phyloP scores from a whole-genome alignment of 2,113 vertebrate species.

The Oreochromis spilurus region DNA sequence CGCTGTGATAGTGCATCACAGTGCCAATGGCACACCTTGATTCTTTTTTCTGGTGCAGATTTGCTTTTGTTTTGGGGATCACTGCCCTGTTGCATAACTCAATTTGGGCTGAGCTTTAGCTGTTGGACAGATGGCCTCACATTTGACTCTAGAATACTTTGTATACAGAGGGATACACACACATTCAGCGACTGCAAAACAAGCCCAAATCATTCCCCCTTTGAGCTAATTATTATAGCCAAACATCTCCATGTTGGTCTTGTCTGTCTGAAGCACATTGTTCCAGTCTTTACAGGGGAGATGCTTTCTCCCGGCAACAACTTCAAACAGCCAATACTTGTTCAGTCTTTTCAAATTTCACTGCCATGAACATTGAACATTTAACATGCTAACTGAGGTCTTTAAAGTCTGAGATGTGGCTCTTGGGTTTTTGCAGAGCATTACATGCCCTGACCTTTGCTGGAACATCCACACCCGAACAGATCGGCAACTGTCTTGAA shows the following conservation, averaged over 20 bases:
- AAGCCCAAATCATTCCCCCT: background rate
- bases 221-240: background rate
- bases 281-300: background rate
- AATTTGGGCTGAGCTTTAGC: background rate
- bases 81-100: background rate
- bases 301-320: background rate
- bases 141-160: background rate
- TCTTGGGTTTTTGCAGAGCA: background rate
- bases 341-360: background rate
- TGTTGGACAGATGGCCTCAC: background rate
- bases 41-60: background rate
- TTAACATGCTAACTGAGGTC: background rate
- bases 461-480: fast-evolving
- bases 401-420: background rate
- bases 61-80: too few relatives aligned
- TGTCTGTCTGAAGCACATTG: background rate
- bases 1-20: background rate
- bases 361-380: background rate
- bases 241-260: background rate
- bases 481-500: background rate
- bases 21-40: background rate
- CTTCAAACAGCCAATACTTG: background rate
- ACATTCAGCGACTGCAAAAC: fast-evolving
- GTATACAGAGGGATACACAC: background rate
- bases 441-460: background rate